Base-by-base conservation (phyloP, 2,113 vertebrate species). In the Diadophis punctatus region DNA sequence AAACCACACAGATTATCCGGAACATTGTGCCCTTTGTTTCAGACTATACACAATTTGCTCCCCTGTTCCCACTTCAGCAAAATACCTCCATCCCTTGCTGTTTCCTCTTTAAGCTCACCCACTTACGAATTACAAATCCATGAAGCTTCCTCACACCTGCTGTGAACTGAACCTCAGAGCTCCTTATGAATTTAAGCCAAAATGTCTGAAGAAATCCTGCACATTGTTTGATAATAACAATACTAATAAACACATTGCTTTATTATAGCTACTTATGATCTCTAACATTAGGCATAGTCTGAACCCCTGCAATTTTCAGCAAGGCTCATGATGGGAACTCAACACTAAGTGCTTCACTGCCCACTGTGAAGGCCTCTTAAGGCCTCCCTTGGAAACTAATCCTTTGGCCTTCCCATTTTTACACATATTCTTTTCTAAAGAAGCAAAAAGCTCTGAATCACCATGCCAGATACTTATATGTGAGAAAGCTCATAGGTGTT, bases 201-300 rank as follows among this genome's bases (percentile, higher is more conserved):
- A 60, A 90, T 90, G 60, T 91, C 94, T 94, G 90, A 92, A 93
- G 94, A 95, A 87, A 88, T 90, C 88, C 92, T 48, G 91, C 94
- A 88, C 9, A 53, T 55, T 27, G 12, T 63, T 94, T 94, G 55
- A 80, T 93, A 93, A 20, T 12, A 94, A 87, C 51, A 89, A 91
- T 27, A 86, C 2, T 49, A 93, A 93, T 86, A 93, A 93, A 90
- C 80, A 94, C 18, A 94, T 91, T 92, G 80, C 93, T 90, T 90
- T 63, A 0, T 0, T 92, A 68, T 90, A 94, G 91, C 34, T 90
- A 84, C 68, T 93, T 89, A 86, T 63, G 88, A 90, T 60, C 95
- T 94, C 46, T 92, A 95, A 90, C 52, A 68, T 1, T n/a, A 43
- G 92, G 88, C 60, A 94, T 92, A 87, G 68, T 86, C 49, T 94